These are phyloP conservation scores for Mesorhabditis spiculigera DNA, from an alignment of 2,888 invertebrate species.

Conservation along the genomic window DNA sequence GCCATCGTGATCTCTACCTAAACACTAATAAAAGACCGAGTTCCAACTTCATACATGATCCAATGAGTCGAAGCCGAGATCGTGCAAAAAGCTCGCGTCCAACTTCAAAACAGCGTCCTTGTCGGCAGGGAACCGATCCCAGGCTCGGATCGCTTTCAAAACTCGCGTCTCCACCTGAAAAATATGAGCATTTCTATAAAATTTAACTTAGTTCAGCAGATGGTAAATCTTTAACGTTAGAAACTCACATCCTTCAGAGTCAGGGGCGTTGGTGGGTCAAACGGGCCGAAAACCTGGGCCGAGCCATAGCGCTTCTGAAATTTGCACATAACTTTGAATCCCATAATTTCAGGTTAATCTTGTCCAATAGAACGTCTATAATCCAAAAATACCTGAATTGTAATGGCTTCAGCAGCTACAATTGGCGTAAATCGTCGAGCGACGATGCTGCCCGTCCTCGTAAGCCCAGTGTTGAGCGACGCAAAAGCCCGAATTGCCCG, in stretches of 20 bases:
- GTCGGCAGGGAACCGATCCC: constrained; percentile 56
- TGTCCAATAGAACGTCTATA: neutral
- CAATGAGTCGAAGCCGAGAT: constrained; percentile 44
- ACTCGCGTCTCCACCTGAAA: constrained; percentile 53
- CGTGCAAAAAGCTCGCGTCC: constrained; percentile 34
- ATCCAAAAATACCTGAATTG: too few species aligned
- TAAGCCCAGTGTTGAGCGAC: too few species aligned
- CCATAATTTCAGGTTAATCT: neutral
- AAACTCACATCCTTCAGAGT: constrained; percentile 47
- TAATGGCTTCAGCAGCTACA: too few species aligned
- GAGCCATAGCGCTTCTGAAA: constrained; percentile 16
- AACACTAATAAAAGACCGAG: constrained; percentile 6
- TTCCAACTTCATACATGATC: constrained; percentile 30
- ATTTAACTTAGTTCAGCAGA: neutral
- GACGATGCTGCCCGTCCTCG: too few species aligned
- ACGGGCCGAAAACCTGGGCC: constrained; percentile 43
- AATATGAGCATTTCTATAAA: neutral
- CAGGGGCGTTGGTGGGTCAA: constrained; percentile 51
- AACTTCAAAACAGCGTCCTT: constrained; percentile 33
- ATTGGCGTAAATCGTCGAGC: too few species aligned
- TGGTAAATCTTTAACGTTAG: neutral
- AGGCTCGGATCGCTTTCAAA: constrained; percentile 53
- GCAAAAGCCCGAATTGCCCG: too few species aligned
- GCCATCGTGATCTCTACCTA: constrained; percentile 95
- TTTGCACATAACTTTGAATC: neutral